Percentiles rank a stretch among this genome's conserved stretches.
Evolutionary conservation across 2,113 vertebrate genomes (phyloP).

Genomic region (Arothron firmamentum): DNA sequence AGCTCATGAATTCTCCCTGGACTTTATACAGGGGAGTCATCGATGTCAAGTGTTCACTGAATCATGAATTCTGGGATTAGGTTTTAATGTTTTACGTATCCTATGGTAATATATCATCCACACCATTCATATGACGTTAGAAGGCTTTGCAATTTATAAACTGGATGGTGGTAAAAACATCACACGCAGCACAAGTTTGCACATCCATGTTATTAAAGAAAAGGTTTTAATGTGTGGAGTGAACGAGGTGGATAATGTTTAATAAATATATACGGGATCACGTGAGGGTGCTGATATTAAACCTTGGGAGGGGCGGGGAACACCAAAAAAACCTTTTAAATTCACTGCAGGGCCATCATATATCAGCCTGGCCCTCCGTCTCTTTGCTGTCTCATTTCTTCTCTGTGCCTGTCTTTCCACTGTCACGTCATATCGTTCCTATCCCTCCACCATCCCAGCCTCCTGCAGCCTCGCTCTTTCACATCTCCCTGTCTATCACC

Average conservation of each 20-base stretch:
- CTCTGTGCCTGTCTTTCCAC: slow-evolving; percentile 1
- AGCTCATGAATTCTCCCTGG: no score
- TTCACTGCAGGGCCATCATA: slow-evolving; percentile 12
- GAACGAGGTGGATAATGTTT: not conserved
- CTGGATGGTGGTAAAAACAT: no score
- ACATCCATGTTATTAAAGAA: no score
- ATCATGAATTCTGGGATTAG: no score
- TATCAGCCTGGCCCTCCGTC: not conserved
- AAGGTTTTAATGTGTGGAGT: not conserved
- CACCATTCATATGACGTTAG: no score
- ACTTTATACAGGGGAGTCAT: no score
- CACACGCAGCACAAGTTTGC: no score
- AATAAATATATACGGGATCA: not conserved
- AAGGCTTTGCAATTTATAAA: no score
- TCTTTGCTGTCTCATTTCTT: slow-evolving; percentile 6
- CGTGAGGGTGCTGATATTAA: slow-evolving; percentile 20
- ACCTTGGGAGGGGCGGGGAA: not conserved
- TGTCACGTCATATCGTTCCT: slow-evolving; percentile 7
- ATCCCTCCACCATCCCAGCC: not conserved
- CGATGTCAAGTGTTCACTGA: no score
- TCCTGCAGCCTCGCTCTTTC: not conserved
- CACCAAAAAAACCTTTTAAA: not conserved
- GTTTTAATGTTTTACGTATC: no score
- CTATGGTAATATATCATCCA: no score
- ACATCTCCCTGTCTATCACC: slow-evolving; percentile 3